These are phyloP conservation scores for Brachionus calyciflorus DNA, from an alignment of 1,140 invertebrate genomes.

Conservation along the genomic window DNA sequence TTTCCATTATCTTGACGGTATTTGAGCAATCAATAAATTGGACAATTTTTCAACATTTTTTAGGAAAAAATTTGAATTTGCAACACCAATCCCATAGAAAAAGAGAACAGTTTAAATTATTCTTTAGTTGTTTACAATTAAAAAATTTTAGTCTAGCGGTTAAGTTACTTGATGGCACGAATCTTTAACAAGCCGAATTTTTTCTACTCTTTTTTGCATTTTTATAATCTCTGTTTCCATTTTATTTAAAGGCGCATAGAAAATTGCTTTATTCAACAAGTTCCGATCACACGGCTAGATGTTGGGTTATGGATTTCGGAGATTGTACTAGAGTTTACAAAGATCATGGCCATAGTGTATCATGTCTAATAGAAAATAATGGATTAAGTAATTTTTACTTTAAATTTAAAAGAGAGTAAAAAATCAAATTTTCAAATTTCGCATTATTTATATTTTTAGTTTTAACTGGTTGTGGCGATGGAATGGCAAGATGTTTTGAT, in stretches of 20 bases:
- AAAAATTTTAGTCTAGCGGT: no score
- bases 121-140: no score
- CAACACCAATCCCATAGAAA: no score
- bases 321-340: slow-evolving; percentile 64
- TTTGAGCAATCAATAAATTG: no score
- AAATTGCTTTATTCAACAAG: slow-evolving; percentile 64
- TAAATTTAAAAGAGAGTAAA: not conserved
- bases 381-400: slow-evolving; percentile 60
- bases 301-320: slow-evolving; percentile 65
- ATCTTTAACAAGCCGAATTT: no score
- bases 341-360: slow-evolving; percentile 63
- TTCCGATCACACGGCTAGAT: slow-evolving; percentile 63
- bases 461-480: slow-evolving; percentile 62
- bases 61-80: no score
- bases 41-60: no score
- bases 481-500: slow-evolving; percentile 60
- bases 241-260: slow-evolving; percentile 55
- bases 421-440: not conserved
- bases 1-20: no score
- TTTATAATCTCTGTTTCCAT: no score
- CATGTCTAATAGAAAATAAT: slow-evolving; percentile 61
- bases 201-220: no score
- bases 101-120: no score
- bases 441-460: slow-evolving; percentile 54
- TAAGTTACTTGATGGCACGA: no score